phyloP scores from a whole-genome alignment of 2,113 vertebrate species.

The Neomonachus schauinslandi region DNA sequence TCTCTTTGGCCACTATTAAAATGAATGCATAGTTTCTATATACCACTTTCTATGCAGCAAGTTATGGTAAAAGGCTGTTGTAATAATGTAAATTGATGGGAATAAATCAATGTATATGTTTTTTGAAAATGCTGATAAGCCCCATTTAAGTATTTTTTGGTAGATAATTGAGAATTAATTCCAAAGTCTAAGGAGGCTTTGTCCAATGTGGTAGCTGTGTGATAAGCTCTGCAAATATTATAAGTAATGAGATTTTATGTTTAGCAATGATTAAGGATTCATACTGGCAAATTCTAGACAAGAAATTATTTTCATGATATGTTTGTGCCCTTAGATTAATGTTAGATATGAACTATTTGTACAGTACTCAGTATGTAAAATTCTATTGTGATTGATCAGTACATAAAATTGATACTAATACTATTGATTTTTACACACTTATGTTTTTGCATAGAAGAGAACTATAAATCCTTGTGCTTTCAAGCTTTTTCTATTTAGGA shows the following conservation, averaged over 20 bases:
- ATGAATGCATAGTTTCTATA: neutral
- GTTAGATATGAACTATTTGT: neutral
- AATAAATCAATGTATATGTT: neutral
- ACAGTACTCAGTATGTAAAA: neutral
- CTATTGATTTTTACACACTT: neutral
- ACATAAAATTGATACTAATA: neutral
- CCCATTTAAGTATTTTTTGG: neutral
- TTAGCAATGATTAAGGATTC: constrained; percentile 10
- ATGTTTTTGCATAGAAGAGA: neutral
- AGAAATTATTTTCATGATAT: neutral
- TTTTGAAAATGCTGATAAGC: neutral
- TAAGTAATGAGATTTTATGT: neutral
- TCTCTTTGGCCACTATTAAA: neutral
- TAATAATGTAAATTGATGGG: neutral
- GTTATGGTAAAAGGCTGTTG: neutral
- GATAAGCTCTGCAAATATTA: neutral
- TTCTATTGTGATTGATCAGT: neutral
- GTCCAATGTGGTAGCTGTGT: neutral
- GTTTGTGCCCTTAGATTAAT: neutral
- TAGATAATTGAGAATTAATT: neutral
- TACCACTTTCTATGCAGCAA: neutral
- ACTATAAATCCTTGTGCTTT: neutral
- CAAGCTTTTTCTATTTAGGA: neutral
- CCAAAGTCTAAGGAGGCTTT: neutral
- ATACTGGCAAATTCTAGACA: neutral